Evolutionary conservation across 2,888 invertebrate genomes (phyloP).

Genomic region (Ferdinandea cuprea): DNA sequence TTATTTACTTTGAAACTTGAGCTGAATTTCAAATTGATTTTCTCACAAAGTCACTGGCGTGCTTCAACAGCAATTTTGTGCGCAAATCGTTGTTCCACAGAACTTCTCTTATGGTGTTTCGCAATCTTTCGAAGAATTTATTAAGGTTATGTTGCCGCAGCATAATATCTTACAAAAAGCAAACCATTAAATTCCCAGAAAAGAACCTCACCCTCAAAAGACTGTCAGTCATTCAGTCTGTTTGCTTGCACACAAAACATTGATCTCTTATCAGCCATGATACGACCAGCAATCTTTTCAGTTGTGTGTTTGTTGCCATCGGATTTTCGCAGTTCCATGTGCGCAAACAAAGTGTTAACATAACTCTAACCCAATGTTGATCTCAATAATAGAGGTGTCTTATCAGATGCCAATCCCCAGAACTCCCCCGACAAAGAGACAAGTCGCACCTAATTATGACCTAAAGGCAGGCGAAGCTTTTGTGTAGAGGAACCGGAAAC

Average conservation of each 20-base stretch:
- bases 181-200: constrained; percentile 5
- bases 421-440: constrained; percentile 29
- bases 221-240: not conserved
- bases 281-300: constrained; percentile 1
- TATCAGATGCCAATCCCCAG: constrained; percentile 35
- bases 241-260: constrained; percentile 2
- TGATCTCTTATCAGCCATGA: constrained; percentile 25
- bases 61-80: constrained; percentile 9
- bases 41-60: not conserved
- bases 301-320: constrained; percentile 4
- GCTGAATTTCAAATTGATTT: too few relatives aligned
- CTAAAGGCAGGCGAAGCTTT: not conserved
- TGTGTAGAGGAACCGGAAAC: constrained; percentile 13
- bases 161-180: not conserved
- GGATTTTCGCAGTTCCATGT: constrained; percentile 22
- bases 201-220: constrained; percentile 5
- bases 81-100: not conserved
- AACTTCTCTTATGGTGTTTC: constrained; percentile 10
- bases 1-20: too few relatives aligned
- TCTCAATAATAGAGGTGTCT: constrained; percentile 25
- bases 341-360: constrained; percentile 7
- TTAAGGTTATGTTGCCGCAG: constrained; percentile 25
- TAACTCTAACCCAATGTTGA: constrained; percentile 28
- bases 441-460: constrained; percentile 37
- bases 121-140: not conserved